A percentile compares a stretch with the other conserved stretches of the same genome.
These are phyloP conservation scores for Stichodactyla helianthus DNA, from an alignment of 64 coral and sea anemone species.

Conservation along the genomic window DNA sequence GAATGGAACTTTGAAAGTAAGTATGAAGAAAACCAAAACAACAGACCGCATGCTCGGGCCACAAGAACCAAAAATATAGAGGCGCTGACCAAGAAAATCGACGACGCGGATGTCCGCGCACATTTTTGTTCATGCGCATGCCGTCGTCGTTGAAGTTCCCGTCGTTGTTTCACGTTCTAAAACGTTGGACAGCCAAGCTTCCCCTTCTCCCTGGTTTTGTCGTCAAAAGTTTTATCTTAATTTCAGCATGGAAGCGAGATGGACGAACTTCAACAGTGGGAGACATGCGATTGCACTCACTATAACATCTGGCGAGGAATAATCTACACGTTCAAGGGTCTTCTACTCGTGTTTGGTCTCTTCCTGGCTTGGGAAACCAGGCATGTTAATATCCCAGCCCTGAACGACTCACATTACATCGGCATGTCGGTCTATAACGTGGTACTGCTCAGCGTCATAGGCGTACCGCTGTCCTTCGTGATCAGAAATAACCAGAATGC, in stretches of 20 bases:
- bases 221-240: background rate
- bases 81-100: too few species aligned
- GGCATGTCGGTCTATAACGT: slow-evolving; percentile 88
- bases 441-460: slow-evolving; percentile 63
- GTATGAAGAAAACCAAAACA: too few species aligned
- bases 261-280: slow-evolving; percentile 56
- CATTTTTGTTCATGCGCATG: too few species aligned
- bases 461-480: slow-evolving; percentile 66
- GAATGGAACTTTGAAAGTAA: slow-evolving; percentile 59
- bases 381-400: slow-evolving; percentile 66
- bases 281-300: slow-evolving; percentile 55
- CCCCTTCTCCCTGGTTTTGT: background rate
- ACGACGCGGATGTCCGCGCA: too few species aligned
- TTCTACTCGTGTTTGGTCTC: slow-evolving; percentile 64
- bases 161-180: too few species aligned
- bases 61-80: too few species aligned
- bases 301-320: slow-evolving; percentile 60
- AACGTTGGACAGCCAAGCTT: too few species aligned
- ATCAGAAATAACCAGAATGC: slow-evolving; percentile 52
- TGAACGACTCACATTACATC: slow-evolving; percentile 80
- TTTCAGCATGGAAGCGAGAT: slow-evolving; percentile 48
- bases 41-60: too few species aligned
- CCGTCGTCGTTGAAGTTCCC: too few species aligned
- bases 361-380: slow-evolving; percentile 87
- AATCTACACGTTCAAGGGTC: slow-evolving; percentile 60